phyloP scores from a whole-genome alignment of 1,140 invertebrate species.

The Brachionus koreanus region DNA sequence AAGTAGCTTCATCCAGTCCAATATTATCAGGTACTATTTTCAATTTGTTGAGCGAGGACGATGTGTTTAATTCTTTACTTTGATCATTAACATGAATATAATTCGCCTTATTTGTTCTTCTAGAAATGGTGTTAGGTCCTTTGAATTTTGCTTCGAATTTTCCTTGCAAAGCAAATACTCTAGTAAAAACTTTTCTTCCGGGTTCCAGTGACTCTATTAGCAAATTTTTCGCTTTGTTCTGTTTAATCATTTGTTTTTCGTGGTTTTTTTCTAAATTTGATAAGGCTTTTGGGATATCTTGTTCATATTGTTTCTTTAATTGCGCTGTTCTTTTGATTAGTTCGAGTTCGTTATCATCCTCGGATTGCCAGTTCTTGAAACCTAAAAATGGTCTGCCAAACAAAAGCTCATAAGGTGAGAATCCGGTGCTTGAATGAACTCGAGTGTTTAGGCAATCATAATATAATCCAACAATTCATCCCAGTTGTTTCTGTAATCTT shows the following conservation, averaged over 20 bases:
- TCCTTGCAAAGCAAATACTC: not conserved
- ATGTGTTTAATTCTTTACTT: not conserved
- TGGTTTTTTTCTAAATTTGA: not conserved
- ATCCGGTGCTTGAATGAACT: not conserved
- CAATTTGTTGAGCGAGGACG: not conserved
- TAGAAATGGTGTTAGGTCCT: not conserved
- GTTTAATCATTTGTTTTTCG: not conserved
- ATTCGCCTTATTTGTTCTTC: not conserved
- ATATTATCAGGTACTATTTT: not conserved
- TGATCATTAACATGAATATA: not conserved
- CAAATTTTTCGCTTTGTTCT: not conserved
- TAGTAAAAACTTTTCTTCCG: not conserved
- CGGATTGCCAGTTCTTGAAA: slow-evolving; percentile 25
- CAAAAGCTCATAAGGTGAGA: slow-evolving; percentile 8
- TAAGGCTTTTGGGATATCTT: slow-evolving; percentile 15
- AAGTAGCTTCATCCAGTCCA: not conserved
- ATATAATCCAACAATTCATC: not conserved
- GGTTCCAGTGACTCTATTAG: not conserved
- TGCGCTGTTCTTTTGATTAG: not conserved
- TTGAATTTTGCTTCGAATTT: not conserved
- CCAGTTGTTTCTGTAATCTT: not conserved
- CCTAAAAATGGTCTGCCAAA: not conserved
- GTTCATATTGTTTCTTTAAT: slow-evolving; percentile 37
- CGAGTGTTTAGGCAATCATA: not conserved
- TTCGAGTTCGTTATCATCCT: not conserved